phyloP scores from a whole-genome alignment of 2,888 invertebrate species.

The Amaurobius ferox region DNA sequence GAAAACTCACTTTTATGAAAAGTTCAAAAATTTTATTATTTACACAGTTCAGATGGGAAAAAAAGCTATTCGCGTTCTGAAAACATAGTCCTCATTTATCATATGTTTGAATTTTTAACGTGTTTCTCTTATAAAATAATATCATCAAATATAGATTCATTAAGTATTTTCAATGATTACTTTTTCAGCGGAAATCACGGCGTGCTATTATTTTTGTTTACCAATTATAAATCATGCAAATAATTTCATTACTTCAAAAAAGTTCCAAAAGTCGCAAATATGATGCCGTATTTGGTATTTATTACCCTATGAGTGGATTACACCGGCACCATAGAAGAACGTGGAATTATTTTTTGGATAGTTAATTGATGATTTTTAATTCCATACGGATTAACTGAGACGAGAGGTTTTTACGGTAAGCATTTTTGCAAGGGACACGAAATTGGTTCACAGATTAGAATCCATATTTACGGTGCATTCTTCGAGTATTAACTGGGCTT shows the following conservation, averaged over 20 bases:
- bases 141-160: slow-evolving; percentile 53
- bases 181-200: slow-evolving; percentile 20
- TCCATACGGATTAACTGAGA: slow-evolving; percentile 29
- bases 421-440: slow-evolving; percentile 48
- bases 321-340: background rate
- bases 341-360: slow-evolving; percentile 31
- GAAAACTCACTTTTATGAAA: background rate
- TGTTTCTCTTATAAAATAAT: slow-evolving; percentile 35
- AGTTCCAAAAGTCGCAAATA: slow-evolving; percentile 15
- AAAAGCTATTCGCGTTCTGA: background rate
- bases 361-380: slow-evolving; percentile 64
- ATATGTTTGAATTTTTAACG: slow-evolving; percentile 61
- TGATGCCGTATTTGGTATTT: slow-evolving; percentile 47
- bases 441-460: slow-evolving; percentile 62
- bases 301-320: slow-evolving; percentile 62
- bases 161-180: slow-evolving; percentile 2
- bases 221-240: slow-evolving; percentile 62
- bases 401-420: slow-evolving; percentile 31
- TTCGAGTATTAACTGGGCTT: slow-evolving; percentile 48
- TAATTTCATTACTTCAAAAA: slow-evolving; percentile 53
- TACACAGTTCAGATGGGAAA: background rate
- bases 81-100: background rate
- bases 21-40: slow-evolving; percentile 9
- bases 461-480: slow-evolving; percentile 59
- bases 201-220: slow-evolving; percentile 50